Evolutionary conservation across 2,888 invertebrate species (phyloP).

Genomic region (Punctoribates punctum): DNA sequence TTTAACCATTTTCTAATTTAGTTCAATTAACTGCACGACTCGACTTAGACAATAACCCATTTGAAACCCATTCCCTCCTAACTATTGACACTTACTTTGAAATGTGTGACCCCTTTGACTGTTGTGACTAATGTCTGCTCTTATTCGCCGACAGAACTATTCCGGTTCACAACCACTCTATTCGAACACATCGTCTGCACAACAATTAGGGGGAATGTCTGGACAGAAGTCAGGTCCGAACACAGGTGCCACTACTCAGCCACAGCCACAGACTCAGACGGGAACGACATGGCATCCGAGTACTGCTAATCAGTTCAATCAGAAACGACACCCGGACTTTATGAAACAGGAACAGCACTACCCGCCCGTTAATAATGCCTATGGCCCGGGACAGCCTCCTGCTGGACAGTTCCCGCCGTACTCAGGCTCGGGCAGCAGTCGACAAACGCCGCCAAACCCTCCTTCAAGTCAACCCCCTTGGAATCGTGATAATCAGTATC

Average conservation of each 20-base stretch:
- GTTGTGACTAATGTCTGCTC: not conserved
- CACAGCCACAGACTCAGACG: constrained; percentile 24
- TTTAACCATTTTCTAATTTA: not conserved
- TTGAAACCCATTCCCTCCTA: too few species aligned
- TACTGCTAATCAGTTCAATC: constrained; percentile 8
- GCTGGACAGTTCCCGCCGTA: constrained; percentile 23
- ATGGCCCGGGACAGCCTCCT: constrained; percentile 1
- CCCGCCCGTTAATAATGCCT: constrained; percentile 12
- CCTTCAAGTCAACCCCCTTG: not conserved
- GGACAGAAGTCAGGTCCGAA: constrained; percentile 14
- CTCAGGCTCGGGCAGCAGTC: not conserved
- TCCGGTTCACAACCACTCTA: constrained; percentile 24
- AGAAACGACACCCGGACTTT: constrained; percentile 50
- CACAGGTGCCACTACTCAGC: constrained; percentile 13
- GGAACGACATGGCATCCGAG: constrained; percentile 40
- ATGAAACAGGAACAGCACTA: constrained; percentile 53
- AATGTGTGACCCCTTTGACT: not conserved
- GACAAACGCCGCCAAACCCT: constrained; percentile 34
- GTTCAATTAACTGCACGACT: not conserved
- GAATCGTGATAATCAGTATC: constrained; percentile 33
- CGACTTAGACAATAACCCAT: too few species aligned
- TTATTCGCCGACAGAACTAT: not conserved
- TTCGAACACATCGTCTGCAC: constrained; percentile 24
- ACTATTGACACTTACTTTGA: too few species aligned
- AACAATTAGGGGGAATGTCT: constrained; percentile 35